phyloP scores from a whole-genome alignment of 1,140 invertebrate species.

The Bradynema listronoti region DNA sequence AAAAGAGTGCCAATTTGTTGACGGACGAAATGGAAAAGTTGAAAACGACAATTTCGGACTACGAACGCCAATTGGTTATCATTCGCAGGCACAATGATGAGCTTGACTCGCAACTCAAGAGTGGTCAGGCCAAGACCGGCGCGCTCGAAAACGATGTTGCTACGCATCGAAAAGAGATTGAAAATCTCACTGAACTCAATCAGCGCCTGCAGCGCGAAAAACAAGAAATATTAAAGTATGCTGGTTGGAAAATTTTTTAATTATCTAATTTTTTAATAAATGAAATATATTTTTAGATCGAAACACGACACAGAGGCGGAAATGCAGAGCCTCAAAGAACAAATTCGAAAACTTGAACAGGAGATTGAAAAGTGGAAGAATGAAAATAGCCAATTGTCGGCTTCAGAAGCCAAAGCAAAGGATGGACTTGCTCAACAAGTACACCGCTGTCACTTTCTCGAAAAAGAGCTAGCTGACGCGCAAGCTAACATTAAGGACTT shows the following conservation, averaged over 20 bases:
- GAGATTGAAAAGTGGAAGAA: slow-evolving; percentile 51
- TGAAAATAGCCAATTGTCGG: slow-evolving; percentile 40
- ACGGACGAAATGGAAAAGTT: slow-evolving; percentile 55
- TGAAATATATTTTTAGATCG: slow-evolving; percentile 37
- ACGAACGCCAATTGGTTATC: slow-evolving; percentile 49
- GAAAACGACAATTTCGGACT: slow-evolving; percentile 43
- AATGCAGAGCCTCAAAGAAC: slow-evolving; percentile 42
- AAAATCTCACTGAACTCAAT: slow-evolving; percentile 52
- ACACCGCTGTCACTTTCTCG: slow-evolving; percentile 40
- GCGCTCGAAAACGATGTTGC: slow-evolving; percentile 51
- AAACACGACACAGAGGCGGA: slow-evolving; percentile 52
- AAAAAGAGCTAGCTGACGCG: slow-evolving; percentile 49
- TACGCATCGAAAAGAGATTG: slow-evolving; percentile 45
- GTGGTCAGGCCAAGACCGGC: slow-evolving; percentile 43
- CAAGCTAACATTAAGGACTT: slow-evolving; percentile 43
- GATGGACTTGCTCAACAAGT: slow-evolving; percentile 46
- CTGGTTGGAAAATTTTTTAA: neutral
- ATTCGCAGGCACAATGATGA: slow-evolving; percentile 55
- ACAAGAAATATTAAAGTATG: slow-evolving; percentile 50
- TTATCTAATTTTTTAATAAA: neutral
- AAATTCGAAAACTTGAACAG: slow-evolving; percentile 54
- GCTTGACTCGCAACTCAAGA: slow-evolving; percentile 55
- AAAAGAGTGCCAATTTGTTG: slow-evolving; percentile 25
- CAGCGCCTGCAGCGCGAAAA: slow-evolving; percentile 51
- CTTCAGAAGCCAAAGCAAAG: slow-evolving; percentile 37